Percentiles rank a stretch among this genome's conserved stretches.
Evolutionary conservation across 1,140 invertebrate species (phyloP).

Genomic region (Teleopsis dalmanni): DNA sequence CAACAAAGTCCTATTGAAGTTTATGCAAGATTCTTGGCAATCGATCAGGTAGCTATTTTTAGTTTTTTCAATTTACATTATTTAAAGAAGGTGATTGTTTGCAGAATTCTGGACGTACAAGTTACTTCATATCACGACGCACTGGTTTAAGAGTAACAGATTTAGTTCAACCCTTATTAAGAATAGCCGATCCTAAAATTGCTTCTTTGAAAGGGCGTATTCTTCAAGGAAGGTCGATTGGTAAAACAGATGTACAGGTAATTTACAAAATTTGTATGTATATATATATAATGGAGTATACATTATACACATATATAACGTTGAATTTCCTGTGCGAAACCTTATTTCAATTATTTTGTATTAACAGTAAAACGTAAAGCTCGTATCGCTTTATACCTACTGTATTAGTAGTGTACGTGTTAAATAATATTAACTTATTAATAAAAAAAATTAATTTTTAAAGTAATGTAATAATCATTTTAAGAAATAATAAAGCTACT

Average conservation of each 20-base stretch:
- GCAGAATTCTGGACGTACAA: constrained; percentile 75
- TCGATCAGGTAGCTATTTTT: constrained; percentile 59
- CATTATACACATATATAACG: too few species aligned
- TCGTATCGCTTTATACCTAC: too few species aligned
- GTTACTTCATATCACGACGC: constrained; percentile 79
- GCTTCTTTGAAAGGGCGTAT: constrained; percentile 72
- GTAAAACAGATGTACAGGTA: constrained; percentile 87
- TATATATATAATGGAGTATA: too few species aligned
- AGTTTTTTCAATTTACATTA: neutral
- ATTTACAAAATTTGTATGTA: too few species aligned
- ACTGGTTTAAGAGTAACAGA: constrained; percentile 86
- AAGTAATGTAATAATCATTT: too few species aligned
- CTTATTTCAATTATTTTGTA: too few species aligned
- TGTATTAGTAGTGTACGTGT: too few species aligned
- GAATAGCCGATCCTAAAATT: constrained; percentile 82
- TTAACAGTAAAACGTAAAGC: too few species aligned
- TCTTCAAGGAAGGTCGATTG: constrained; percentile 79
- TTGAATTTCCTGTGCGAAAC: too few species aligned
- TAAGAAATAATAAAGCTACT: too few species aligned
- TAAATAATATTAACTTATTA: too few species aligned
- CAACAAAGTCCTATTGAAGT: constrained; percentile 87
- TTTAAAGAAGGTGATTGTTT: neutral
- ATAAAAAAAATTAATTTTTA: too few species aligned
- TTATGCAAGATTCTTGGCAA: constrained; percentile 81
- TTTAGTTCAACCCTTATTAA: constrained; percentile 71